Evolutionary conservation across 2,113 vertebrate genomes (phyloP), one percentile per base, ranked within the genome.

Genomic region (Passerina amoena): DNA sequence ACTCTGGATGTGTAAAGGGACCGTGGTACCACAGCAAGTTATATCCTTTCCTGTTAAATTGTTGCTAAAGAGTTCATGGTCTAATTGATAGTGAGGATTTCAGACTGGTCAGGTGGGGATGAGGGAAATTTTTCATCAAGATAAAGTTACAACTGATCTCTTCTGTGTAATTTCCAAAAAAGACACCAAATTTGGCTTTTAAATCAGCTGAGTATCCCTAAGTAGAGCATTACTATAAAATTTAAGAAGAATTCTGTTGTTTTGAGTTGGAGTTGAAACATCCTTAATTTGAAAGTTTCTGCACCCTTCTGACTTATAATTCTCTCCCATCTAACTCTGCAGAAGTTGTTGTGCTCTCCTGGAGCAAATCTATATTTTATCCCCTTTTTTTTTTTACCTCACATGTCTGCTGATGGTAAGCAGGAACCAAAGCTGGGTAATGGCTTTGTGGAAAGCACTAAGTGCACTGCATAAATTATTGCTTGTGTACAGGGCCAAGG

Each of bases 391-490:
- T 44, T 75, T 77, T 60, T 47, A 2, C 45, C 73, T 86, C 9
- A 3, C 30, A 2, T 50, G 5, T 60, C 70, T 85, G 61, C 81
- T 87, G 73, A 56, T 79, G 50, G 70, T 63, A 83, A 75, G 73
- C 70, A 64, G 56, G 72, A 78, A 81, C 47, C 64, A 72, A 79
- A n/a, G 31, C 7, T 76, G 47, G 82, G 16, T 87, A 73, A 73
- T 64, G 48, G 53, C 57, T 95, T 92, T 94, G 50, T 45, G 69
- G 44, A 85, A 86, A 18, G 33, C 48, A 24, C 69, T 84, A 69
- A 91, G 77, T 91, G 87, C 79, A 56, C 13, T n/a, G 75, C 71
- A 86, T 90, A 59, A 92, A 73, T 94, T 80, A 69, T 25, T 82
- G 59, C 73, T 80, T 69, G 71, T 76, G 20, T 38, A 24, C 2